These are phyloP conservation scores for Gobiocypris rarus DNA, from an alignment of 2,113 vertebrate species.

Conservation along the genomic window DNA sequence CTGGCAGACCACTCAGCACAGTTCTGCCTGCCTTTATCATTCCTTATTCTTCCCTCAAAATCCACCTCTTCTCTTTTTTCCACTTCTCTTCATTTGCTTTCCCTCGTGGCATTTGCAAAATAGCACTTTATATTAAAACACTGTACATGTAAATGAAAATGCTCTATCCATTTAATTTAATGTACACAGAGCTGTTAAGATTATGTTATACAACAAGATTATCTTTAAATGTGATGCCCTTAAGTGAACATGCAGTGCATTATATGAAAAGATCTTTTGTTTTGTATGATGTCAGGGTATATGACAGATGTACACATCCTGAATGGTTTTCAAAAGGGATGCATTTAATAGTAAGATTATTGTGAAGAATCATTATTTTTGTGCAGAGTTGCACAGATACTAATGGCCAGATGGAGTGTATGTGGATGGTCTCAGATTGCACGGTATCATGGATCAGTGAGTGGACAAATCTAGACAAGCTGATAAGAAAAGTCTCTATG, in stretches of 20 bases:
- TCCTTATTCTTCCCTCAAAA: background rate
- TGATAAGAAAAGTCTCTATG: background rate
- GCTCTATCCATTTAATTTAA: background rate
- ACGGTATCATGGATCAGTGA: background rate
- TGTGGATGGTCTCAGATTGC: background rate
- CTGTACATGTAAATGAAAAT: background rate
- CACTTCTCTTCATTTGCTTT: background rate
- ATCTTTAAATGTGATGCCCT: slow-evolving; percentile 58
- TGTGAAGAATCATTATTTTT: background rate
- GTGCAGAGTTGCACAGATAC: background rate
- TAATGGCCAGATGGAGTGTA: slow-evolving; percentile 19
- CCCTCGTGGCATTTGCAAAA: background rate
- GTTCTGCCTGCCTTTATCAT: slow-evolving; percentile 12
- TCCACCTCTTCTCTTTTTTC: background rate
- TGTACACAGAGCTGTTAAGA: slow-evolving; percentile 1
- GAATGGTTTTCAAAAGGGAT: slow-evolving; percentile 29
- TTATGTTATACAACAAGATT: slow-evolving; percentile 68
- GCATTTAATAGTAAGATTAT: slow-evolving; percentile 5
- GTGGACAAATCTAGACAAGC: background rate
- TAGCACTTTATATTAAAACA: background rate
- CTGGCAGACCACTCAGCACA: slow-evolving; percentile 35
- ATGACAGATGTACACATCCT: background rate
- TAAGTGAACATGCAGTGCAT: slow-evolving; percentile 51
- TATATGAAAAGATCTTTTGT: slow-evolving; percentile 20
- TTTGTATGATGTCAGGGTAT: slow-evolving; percentile 17